Conservation (phyloP, 2,113 vertebrate genomes). For the Arizona elegans region DNA sequence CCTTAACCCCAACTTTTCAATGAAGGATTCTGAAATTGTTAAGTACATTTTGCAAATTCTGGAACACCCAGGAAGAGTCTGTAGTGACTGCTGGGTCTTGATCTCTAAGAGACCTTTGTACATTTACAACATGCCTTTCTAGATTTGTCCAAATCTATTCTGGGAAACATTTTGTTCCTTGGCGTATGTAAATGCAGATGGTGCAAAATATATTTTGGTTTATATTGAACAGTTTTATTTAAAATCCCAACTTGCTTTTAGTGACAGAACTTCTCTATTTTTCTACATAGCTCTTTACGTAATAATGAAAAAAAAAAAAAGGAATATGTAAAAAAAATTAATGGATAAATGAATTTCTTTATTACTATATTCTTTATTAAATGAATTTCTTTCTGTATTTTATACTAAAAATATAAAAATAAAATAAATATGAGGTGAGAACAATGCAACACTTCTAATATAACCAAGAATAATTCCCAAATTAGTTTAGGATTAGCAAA, state of each 20-base stretch:
- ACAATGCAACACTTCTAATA: background rate
- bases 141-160: background rate
- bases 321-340: background rate
- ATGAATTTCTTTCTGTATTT: background rate
- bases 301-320: background rate
- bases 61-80: background rate
- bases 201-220: background rate
- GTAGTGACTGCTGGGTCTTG: background rate
- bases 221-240: background rate
- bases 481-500: background rate
- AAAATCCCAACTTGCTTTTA: background rate
- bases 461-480: background rate
- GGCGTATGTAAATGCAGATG: background rate
- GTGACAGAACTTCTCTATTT: background rate
- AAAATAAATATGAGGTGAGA: background rate
- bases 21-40: background rate
- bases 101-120: background rate
- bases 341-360: background rate
- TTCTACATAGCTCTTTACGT: background rate
- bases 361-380: too few species aligned
- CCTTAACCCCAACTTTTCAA: background rate
- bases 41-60: background rate
- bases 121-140: background rate
- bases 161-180: background rate
- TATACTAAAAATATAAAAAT: background rate